Base-by-base conservation (phyloP, 2,888 invertebrate species). In the Ectemnius continuus region DNA sequence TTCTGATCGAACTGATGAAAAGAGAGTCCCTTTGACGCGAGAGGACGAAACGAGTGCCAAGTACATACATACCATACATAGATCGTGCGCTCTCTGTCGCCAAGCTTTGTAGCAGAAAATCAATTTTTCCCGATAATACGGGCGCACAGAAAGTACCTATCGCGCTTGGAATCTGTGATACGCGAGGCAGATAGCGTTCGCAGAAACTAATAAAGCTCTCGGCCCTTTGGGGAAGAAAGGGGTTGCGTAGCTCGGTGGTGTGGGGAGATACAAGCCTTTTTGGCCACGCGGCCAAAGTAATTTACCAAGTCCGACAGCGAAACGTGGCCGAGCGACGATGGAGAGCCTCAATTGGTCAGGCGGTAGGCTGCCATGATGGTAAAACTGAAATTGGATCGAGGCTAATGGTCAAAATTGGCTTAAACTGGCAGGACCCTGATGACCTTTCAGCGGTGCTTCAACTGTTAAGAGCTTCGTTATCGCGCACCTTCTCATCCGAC, bases 331-430 rank as follows among this genome's bases (percentile, higher is more conserved):
- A 14, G 45, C 28, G 16, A 48, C 74, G 81, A 82, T 67, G 78
- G 79, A 76, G 73, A 68, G 70, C 68, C 75, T 68, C 70, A 79
- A 80, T 84, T 81, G 83, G 82, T 84, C 83, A 78, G 79, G 67
- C 75, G 75, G 77, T 84, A 81, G 28, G 28, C 81, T 76, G 81
- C 78, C 82, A 82, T 82, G 75, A 81, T 79, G 79, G 75, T 76
- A 73, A 82, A 85, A 84, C 83, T 85, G 74, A 86, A 85, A 86
- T 85, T 85, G 82, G 81, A 85, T 86, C 78, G 80, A 72, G 79
- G 81, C 76, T 86, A 86, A 86, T 84, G 85, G 76, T 83, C 75
- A 82, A 84, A 86, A 86, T 86, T 85, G 86, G 84, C 83, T 86
- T 85, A 85, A 83, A 83, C 78, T 75, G 76, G 81, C 75, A 82